phyloP scores from a whole-genome alignment of 2,888 invertebrate species.

The Platycheirus rosarum region DNA sequence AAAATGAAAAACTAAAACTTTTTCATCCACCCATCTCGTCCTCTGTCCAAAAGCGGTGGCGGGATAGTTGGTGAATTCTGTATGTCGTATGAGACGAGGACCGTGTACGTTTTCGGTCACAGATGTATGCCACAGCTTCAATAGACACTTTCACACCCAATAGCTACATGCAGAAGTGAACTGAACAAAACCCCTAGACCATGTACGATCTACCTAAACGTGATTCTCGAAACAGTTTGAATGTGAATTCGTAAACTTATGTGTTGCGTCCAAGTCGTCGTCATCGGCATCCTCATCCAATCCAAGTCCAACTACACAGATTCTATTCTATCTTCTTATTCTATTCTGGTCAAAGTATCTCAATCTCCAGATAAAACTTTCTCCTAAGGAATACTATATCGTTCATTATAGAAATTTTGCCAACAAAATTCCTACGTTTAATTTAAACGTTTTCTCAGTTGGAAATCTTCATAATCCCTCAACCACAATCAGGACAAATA shows the following conservation, averaged over 20 bases:
- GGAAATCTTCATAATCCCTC: conserved; percentile 72
- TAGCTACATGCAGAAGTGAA: conserved; percentile 47
- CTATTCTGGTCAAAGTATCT: conserved; percentile 35
- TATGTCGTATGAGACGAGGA: conserved; percentile 37
- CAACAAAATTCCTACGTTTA: conserved; percentile 62
- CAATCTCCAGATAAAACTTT: conserved; percentile 52
- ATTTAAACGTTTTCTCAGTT: conserved; percentile 72
- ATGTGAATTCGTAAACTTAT: conserved; percentile 70
- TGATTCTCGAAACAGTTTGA: conserved; percentile 64
- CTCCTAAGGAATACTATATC: conserved; percentile 14
- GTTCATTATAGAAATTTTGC: conserved; percentile 30
- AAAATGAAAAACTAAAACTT: conserved; percentile 40
- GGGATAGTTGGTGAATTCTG: not conserved
- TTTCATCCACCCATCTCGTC: conserved; percentile 4
- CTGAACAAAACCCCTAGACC: conserved; percentile 13
- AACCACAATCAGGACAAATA: conserved; percentile 64
- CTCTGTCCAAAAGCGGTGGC: not conserved
- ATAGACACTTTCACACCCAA: conserved; percentile 66
- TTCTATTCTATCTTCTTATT: conserved; percentile 29
- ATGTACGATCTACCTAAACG: conserved; percentile 53
- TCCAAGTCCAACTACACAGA: conserved; percentile 30
- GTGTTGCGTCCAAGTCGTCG: conserved; percentile 53
- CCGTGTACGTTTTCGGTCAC: conserved; percentile 65
- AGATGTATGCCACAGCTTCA: conserved; percentile 69
- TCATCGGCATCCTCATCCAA: not conserved